Base-by-base conservation (phyloP, 2,113 vertebrate species). In the Mesoclemmys tuberculata region DNA sequence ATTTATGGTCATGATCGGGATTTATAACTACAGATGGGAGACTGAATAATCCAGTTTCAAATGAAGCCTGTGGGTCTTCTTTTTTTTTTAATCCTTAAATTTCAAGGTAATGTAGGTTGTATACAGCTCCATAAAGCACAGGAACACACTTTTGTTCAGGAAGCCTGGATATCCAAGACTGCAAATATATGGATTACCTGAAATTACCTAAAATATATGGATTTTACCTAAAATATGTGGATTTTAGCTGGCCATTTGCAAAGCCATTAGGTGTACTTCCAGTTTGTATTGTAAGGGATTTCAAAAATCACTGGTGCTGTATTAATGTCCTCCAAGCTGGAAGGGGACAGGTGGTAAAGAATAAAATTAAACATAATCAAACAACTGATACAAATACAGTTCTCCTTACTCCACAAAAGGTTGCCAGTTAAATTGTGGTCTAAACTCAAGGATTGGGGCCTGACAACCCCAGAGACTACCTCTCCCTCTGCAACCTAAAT, bases 11-110 rank as follows among this genome's bases (percentile, higher is more conserved):
- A 56, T 58, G 38, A 87, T 95, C 55, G 93, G 56, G 27, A 88
- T 94, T 96, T 97, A 5, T 77, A 96, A 80, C 16, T 74, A 79
- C 9, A 87, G 19, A 82, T 86, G 46, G 38, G 94, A 80, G 96
- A 80, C 5, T 75, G 82, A 96, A 94, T 92, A 95, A 88, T 51
- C 85, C 94, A 68, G 3, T 48, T 95, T 97, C 94, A 84, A 87
- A 91, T 82, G 95, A 96, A 93, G 68, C 85, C 31, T 90, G 38
- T 87, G 85, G 29, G 61, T 85, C 84, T 51, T 16, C 90, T 1
- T 74, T 31, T 51, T 16, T 91, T 1, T 74, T 31, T 87, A 88
- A 91, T 35, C 0, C 5, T 88, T 64, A 80, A 6, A 90, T 79
- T 84, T 80, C 48, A 85, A 95, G 58, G 44, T 84, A 90, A 87